phyloP scores from a whole-genome alignment of 2,113 vertebrate genomes.

The Onychostoma macrolepis region DNA sequence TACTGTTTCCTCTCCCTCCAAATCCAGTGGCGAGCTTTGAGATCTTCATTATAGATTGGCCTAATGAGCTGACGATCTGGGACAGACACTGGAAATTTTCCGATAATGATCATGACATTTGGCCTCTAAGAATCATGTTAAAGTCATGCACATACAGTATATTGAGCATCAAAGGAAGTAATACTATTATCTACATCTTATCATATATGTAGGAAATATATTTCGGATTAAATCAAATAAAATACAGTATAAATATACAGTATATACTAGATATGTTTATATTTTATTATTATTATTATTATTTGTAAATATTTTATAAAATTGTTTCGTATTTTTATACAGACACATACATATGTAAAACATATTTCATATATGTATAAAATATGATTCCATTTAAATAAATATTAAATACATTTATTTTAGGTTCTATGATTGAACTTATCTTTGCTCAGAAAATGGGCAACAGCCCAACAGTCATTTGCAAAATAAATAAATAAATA shows the following conservation, averaged over 20 bases:
- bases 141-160: conserved; percentile 31
- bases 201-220: not conserved
- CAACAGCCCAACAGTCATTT: not conserved
- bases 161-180: not conserved
- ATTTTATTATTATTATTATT: too few species aligned
- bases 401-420: not conserved
- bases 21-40: conserved; percentile 49
- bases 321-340: too few species aligned
- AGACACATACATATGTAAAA: too few species aligned
- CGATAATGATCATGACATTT: conserved; percentile 33
- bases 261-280: too few species aligned
- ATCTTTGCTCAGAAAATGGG: not conserved
- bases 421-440: not conserved
- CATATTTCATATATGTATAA: too few species aligned
- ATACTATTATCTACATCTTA: not conserved
- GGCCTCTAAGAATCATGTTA: conserved; percentile 40
- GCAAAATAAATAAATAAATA: conserved; percentile 6
- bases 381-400: not conserved
- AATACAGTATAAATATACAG: too few species aligned
- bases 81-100: conserved; percentile 38
- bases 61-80: conserved; percentile 61
- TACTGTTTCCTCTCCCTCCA: conserved; percentile 42
- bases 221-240: too few species aligned
- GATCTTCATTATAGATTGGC: conserved; percentile 60
- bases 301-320: too few species aligned